Percentiles rank a stretch among this genome's conserved stretches.
These are phyloP conservation scores for Drosophila triauraria DNA, from an alignment of 1,140 invertebrate genomes.

Conservation along the genomic window DNA sequence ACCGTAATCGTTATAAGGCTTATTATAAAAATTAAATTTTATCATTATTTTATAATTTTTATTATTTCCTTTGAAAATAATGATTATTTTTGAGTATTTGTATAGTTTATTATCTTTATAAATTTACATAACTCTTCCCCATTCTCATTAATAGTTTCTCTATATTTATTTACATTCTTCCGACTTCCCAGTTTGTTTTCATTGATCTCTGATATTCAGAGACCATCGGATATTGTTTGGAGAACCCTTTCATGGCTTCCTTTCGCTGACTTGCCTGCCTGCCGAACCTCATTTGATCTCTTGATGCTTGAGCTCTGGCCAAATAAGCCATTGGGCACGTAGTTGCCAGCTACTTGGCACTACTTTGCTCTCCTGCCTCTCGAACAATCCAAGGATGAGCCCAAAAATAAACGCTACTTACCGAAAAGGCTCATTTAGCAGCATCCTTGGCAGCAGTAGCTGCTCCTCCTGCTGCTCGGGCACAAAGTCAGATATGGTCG, in stretches of 20 bases:
- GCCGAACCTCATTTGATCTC: slow-evolving; percentile 43
- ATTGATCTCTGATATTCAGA: slow-evolving; percentile 21
- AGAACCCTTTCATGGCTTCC: slow-evolving; percentile 43
- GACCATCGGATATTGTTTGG: slow-evolving; percentile 11
- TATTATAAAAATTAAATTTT: too few relatives aligned
- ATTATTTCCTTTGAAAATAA: too few relatives aligned
- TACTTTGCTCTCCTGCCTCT: slow-evolving; percentile 15
- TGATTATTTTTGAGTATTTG: too few relatives aligned
- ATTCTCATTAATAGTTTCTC: not conserved
- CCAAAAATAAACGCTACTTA: slow-evolving; percentile 78
- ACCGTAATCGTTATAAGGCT: too few relatives aligned
- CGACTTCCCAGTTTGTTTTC: slow-evolving; percentile 10
- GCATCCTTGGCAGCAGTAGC: slow-evolving; percentile 9
- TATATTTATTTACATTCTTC: not conserved
- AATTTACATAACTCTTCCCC: too few relatives aligned
- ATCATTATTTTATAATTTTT: too few relatives aligned
- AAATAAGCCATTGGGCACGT: slow-evolving; percentile 70
- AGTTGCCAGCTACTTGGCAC: slow-evolving; percentile 43
- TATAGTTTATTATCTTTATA: not conserved
- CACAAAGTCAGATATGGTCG: slow-evolving; percentile 35
- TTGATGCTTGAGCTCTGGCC: slow-evolving; percentile 40
- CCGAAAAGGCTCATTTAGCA: slow-evolving; percentile 58
- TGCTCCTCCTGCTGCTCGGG: slow-evolving; percentile 3
- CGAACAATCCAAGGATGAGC: slow-evolving; percentile 59
- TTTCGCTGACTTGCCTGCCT: not conserved